A percentile compares a stretch with the other conserved stretches of the same genome.
Evolutionary conservation across 1,140 invertebrate genomes (phyloP).

Genomic region (Streblospio benedicti): DNA sequence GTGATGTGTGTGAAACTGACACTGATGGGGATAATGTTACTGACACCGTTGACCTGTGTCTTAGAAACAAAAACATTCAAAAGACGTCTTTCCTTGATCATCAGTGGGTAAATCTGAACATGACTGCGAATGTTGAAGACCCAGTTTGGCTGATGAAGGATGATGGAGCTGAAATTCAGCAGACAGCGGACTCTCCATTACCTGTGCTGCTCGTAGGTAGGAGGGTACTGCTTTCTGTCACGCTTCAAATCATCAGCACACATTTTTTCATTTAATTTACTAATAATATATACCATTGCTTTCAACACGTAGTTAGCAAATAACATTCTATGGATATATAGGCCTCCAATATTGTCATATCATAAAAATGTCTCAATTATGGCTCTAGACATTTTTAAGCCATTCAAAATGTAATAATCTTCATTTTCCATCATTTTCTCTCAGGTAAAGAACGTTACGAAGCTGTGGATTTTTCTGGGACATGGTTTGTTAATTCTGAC

Average conservation of each 20-base stretch:
- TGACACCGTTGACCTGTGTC: conserved; percentile 24
- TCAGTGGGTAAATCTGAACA: conserved; percentile 19
- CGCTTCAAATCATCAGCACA: neutral
- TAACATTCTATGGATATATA: too few relatives aligned
- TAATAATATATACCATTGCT: too few relatives aligned
- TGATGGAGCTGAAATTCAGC: conserved; percentile 22
- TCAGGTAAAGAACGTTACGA: neutral
- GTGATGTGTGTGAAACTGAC: conserved; percentile 29
- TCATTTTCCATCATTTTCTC: neutral
- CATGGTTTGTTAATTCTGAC: conserved; percentile 5
- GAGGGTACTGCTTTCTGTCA: too few relatives aligned
- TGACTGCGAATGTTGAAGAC: conserved; percentile 9
- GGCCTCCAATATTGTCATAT: too few relatives aligned
- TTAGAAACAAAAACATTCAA: conserved; percentile 22
- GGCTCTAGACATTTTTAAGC: too few relatives aligned
- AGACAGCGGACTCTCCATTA: conserved; percentile 14
- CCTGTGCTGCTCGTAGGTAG: conserved; percentile 24
- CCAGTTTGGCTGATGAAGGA: conserved; percentile 21
- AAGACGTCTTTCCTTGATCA: conserved; percentile 17
- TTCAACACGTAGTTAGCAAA: too few relatives aligned
- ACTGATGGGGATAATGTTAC: conserved; percentile 21
- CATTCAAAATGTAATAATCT: too few relatives aligned
- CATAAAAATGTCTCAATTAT: too few relatives aligned
- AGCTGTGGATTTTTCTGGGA: conserved; percentile 6
- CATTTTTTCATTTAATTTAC: too few relatives aligned